phyloP scores from a whole-genome alignment of 2,797 vertebrate species.

The Hydrocynus forskahlii region DNA sequence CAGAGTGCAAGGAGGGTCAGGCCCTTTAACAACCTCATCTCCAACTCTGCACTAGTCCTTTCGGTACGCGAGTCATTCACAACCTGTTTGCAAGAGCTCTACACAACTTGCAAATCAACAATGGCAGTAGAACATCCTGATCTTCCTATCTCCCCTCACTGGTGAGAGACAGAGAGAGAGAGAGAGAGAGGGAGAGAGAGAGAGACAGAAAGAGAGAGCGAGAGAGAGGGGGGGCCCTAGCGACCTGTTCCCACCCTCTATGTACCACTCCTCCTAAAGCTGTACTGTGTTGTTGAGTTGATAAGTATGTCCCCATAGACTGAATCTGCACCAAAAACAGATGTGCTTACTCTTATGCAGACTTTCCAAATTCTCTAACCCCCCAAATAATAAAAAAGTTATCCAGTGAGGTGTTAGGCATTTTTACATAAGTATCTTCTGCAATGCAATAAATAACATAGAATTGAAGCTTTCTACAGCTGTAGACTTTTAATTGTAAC shows the following conservation, averaged over 20 bases:
- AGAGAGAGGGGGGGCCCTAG: conserved; percentile 30
- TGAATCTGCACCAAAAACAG: conserved; percentile 14
- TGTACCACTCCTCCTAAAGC: conserved; percentile 19
- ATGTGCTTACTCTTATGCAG: conserved; percentile 23
- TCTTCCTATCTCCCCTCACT: conserved; percentile 44
- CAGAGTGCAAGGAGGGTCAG: conserved; percentile 60
- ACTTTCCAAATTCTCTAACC: background rate
- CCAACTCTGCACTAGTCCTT: conserved; percentile 56
- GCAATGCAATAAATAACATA: background rate
- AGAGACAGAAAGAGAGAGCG: conserved; percentile 41
- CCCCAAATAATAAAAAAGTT: background rate
- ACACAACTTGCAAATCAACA: conserved; percentile 45
- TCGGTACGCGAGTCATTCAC: conserved; percentile 36
- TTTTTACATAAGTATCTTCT: background rate
- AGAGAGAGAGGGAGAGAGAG: conserved; percentile 47
- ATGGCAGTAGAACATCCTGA: conserved; percentile 31
- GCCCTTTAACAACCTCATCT: conserved; percentile 50
- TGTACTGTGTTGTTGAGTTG: background rate
- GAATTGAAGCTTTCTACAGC: background rate
- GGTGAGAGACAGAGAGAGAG: conserved; percentile 8
- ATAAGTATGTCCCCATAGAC: conserved; percentile 17
- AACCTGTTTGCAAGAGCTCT: conserved; percentile 49
- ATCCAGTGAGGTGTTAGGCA: background rate
- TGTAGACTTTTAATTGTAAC: background rate
- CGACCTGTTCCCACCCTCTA: conserved; percentile 24